Evolutionary conservation across 2,888 invertebrate species (phyloP).

Genomic region (Erebia aethiops): DNA sequence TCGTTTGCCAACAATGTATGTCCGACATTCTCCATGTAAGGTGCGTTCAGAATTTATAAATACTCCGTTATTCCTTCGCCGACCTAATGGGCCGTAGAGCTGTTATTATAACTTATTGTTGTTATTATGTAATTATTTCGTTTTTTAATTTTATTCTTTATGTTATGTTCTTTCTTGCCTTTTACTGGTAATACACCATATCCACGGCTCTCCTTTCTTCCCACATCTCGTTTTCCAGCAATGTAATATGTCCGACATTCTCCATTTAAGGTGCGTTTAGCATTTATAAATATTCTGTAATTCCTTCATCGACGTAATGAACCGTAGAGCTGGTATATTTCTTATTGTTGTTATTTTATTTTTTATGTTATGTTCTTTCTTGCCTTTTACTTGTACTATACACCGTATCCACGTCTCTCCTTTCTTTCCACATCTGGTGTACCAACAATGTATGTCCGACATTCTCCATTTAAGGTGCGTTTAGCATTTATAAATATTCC

Average conservation of each 20-base stretch:
- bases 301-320: constrained; percentile 70
- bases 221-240: constrained; percentile 33
- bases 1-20: constrained; percentile 51
- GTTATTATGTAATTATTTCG: too few relatives aligned
- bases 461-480: constrained; percentile 67
- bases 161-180: not conserved
- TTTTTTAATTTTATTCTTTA: too few relatives aligned
- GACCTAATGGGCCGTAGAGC: constrained; percentile 65
- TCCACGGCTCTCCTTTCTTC: constrained; percentile 22
- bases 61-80: constrained; percentile 70
- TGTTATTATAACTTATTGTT: too few relatives aligned
- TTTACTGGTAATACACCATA: constrained; percentile 11
- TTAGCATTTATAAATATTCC: constrained; percentile 74
- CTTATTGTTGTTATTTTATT: too few relatives aligned
- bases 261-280: constrained; percentile 70
- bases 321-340: constrained; percentile 65
- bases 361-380: not conserved
- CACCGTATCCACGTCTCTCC: constrained; percentile 26
- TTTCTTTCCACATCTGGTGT: constrained; percentile 14
- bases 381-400: not conserved
- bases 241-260: constrained; percentile 59
- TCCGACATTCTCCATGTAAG: constrained; percentile 65
- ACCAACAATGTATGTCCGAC: constrained; percentile 57
- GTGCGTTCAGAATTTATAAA: constrained; percentile 72
- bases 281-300: constrained; percentile 73